A percentile compares a stretch with the other conserved stretches of the same genome.
These are phyloP conservation scores for Adelognathus sp. DNA, from an alignment of 2,888 invertebrate genomes.

Conservation along the genomic window DNA sequence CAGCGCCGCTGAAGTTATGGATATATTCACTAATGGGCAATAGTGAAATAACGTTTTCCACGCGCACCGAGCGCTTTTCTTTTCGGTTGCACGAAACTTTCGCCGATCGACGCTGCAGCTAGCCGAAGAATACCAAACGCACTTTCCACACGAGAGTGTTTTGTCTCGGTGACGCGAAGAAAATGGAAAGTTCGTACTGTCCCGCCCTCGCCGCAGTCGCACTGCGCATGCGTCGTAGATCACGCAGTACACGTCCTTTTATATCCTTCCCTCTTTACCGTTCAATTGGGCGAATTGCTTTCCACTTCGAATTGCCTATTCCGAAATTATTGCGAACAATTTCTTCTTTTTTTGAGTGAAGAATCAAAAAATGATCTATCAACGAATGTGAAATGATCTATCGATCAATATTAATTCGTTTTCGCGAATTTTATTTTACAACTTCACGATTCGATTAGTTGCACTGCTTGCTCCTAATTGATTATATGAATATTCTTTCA, in stretches of 20 bases:
- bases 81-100: slow-evolving; percentile 23
- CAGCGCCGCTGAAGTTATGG: not conserved
- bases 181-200: slow-evolving; percentile 36
- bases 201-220: slow-evolving; percentile 29
- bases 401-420: not conserved
- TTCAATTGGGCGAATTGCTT: not conserved
- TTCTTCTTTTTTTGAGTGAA: not conserved
- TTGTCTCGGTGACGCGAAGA: not conserved
- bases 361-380: not conserved
- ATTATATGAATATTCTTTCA: too few species aligned
- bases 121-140: slow-evolving; percentile 28
- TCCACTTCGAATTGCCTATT: not conserved
- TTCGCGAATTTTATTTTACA: not conserved
- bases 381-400: not conserved
- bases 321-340: not conserved
- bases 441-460: not conserved
- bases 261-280: not conserved
- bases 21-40: slow-evolving; percentile 3
- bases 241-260: slow-evolving; percentile 5
- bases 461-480: too few species aligned
- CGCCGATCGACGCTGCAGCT: slow-evolving; percentile 8
- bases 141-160: slow-evolving; percentile 11
- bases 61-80: slow-evolving; percentile 15
- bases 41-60: not conserved
- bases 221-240: not conserved